These are phyloP conservation scores for Heterodera schachtii DNA, from an alignment of 1,140 invertebrate species.

Conservation along the genomic window DNA sequence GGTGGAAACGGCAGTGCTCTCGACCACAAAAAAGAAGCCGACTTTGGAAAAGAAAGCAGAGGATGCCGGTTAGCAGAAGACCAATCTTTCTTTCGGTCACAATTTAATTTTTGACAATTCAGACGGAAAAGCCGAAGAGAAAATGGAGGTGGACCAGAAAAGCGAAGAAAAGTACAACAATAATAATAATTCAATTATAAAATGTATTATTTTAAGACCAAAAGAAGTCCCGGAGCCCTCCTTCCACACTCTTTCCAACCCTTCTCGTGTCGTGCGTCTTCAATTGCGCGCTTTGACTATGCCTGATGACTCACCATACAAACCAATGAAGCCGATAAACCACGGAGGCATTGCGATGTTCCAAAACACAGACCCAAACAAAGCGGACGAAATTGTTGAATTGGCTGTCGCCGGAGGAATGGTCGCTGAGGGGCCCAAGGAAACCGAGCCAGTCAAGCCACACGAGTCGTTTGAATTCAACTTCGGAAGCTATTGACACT, in stretches of 20 bases:
- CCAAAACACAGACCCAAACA: conserved; percentile 76
- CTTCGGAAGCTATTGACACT: conserved; percentile 19
- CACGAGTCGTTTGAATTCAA: conserved; percentile 26
- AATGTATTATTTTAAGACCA: conserved; percentile 14
- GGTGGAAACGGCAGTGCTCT: conserved; percentile 89
- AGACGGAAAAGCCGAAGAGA: conserved; percentile 69
- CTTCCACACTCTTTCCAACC: conserved; percentile 90
- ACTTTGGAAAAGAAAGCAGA: conserved; percentile 65
- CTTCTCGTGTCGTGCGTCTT: conserved; percentile 86
- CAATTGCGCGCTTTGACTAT: conserved; percentile 85
- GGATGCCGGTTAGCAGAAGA: background rate
- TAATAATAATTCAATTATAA: conserved; percentile 26
- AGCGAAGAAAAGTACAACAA: background rate
- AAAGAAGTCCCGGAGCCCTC: conserved; percentile 77
- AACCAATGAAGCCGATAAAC: conserved; percentile 79
- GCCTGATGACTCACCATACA: conserved; percentile 79
- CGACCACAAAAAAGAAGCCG: conserved; percentile 81
- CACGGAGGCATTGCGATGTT: conserved; percentile 93
- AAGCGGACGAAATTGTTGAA: conserved; percentile 85
- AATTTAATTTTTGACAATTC: conserved; percentile 65
- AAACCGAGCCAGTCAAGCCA: background rate
- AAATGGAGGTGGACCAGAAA: conserved; percentile 49
- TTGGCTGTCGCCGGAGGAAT: conserved; percentile 71
- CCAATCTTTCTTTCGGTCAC: background rate
- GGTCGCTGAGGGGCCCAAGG: background rate